Evolutionary conservation across 2,888 invertebrate species (phyloP).

Genomic region (Portevinia maculata): DNA sequence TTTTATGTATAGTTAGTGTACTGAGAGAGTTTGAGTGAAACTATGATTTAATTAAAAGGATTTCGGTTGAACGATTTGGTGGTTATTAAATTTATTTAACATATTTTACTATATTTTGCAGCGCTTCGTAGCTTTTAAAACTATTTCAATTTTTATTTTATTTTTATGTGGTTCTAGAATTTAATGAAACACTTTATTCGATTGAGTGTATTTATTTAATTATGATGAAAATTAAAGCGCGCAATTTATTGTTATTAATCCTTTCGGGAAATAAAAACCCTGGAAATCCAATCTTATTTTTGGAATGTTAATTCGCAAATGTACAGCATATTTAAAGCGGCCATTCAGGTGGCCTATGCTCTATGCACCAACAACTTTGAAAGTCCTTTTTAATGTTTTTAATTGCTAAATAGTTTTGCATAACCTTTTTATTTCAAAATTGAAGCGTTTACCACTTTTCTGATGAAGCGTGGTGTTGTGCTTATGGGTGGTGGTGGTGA

Average conservation of each 20-base stretch:
- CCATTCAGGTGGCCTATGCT: no score
- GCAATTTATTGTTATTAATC: slow-evolving; percentile 1
- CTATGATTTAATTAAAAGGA: slow-evolving; percentile 50
- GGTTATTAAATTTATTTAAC: slow-evolving; percentile 26
- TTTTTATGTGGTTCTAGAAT: not conserved
- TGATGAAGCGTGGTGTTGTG: no score
- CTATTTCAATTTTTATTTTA: not conserved
- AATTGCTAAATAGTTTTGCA: no score
- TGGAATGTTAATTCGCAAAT: no score
- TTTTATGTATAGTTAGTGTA: not conserved
- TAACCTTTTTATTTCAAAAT: no score
- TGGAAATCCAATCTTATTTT: no score
- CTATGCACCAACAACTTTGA: no score
- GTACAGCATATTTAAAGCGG: no score
- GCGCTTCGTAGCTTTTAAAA: not conserved
- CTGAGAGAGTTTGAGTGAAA: not conserved
- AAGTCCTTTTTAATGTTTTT: no score
- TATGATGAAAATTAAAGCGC: no score
- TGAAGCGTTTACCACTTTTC: no score
- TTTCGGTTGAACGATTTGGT: slow-evolving; percentile 18
- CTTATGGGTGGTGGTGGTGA: no score
- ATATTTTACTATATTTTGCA: slow-evolving; percentile 2
- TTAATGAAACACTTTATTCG: not conserved
- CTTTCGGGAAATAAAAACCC: not conserved
- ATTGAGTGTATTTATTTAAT: not conserved